Evolutionary conservation across 2,113 vertebrate species (phyloP), one percentile per base, ranked within the genome.

Genomic region (Phylloscopus whistleri): DNA sequence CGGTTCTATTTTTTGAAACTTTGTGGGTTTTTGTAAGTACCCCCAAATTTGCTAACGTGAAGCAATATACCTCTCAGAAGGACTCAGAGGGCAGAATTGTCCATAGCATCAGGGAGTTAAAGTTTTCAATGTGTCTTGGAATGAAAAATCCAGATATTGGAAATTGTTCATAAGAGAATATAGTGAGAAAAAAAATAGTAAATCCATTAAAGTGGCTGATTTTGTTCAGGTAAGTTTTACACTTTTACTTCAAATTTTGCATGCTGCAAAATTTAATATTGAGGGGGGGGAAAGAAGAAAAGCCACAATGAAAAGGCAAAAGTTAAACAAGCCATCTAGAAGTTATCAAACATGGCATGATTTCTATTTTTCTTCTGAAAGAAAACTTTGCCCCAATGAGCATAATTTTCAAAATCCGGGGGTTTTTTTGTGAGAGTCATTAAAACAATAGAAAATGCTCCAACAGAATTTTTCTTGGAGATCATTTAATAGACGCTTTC

Each of bases 71-170:
- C 16, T 43, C 2, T 0, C 22, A 67, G 20, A 59, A 74, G 10
- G 24, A 31, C 0, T 1, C 0, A 7, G 14, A 73, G 5, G 18
- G 31, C 15, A 51, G 60, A 90, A 39, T 21, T 70, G 13, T 55
- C 22, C 37, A 4, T 41, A 58, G 16, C 28, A 62, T 23, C 14
- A 78, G 23, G 13, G 14, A 90, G 44, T 62, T 73, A 52, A 86
- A 89, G 13, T n/a, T 84, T 90, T 60, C 39, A 60, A 2, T 26
- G 3, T 44, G 39, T 41, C 33, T 73, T 80, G 16, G 51, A 89
- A 70, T 14, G 39, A 74, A 85, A 74, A 64, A 64, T 18, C 1
- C 21, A 39, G 31, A 43, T 78, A 69, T 9, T 55, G 14, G 13
- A 87, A 72, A 72, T 28, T 24, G 8, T 22, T 69, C 9, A 9